phyloP scores from a whole-genome alignment of 2,888 invertebrate species.

The Mylabris sibirica region DNA sequence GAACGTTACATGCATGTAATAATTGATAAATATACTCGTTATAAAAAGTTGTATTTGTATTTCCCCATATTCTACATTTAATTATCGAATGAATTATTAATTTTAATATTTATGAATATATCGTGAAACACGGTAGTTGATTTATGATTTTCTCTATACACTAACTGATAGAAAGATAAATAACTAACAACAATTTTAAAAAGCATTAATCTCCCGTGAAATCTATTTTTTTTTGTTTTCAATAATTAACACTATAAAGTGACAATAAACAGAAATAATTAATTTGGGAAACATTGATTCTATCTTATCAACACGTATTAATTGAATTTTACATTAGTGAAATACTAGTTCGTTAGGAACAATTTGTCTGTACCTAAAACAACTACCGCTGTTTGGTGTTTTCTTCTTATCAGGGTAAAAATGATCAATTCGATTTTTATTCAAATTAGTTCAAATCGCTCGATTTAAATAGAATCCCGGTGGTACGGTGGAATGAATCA shows the following conservation, averaged over 20 bases:
- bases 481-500: neutral
- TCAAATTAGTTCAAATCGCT: constrained; percentile 14
- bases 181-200: neutral
- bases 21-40: neutral
- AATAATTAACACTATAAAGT: neutral
- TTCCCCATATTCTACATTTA: neutral
- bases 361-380: neutral
- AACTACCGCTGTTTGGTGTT: neutral
- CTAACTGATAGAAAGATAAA: neutral
- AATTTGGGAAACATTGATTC: neutral
- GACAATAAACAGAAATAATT: neutral
- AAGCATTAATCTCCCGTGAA: neutral
- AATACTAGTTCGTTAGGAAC: too few species aligned
- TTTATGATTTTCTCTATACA: neutral
- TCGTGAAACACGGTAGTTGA: neutral
- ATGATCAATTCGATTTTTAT: constrained; percentile 14
- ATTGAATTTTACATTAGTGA: neutral
- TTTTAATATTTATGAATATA: neutral
- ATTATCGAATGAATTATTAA: neutral
- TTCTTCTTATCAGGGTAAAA: neutral
- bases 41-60: neutral
- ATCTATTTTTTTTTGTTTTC: neutral
- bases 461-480: constrained; percentile 9
- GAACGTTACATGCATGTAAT: neutral
- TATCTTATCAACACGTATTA: neutral